These are phyloP conservation scores for Euzophera pinguis DNA, from an alignment of 2,888 invertebrate species.

Conservation along the genomic window DNA sequence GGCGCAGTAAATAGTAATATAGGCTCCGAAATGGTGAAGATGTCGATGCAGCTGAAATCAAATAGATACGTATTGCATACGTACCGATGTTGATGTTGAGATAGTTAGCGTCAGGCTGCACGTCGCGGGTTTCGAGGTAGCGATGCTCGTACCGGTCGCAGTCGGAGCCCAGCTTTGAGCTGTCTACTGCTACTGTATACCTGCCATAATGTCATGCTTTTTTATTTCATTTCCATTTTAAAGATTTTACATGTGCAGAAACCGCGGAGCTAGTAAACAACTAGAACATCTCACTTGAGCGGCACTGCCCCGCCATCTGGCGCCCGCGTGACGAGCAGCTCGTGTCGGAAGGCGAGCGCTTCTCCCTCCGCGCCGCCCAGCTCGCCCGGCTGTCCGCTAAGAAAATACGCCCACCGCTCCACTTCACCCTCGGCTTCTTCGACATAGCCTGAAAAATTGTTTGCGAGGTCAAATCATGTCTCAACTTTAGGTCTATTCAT, in stretches of 20 bases:
- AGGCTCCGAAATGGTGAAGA: too few species aligned
- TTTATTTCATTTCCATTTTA: too few species aligned
- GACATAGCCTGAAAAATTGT: background rate
- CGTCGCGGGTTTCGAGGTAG: constrained; percentile 39
- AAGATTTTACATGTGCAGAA: too few species aligned
- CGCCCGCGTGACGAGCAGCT: constrained; percentile 2
- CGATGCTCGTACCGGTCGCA: constrained; percentile 58
- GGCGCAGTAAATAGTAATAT: too few species aligned
- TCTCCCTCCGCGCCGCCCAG: background rate
- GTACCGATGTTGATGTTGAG: constrained; percentile 46
- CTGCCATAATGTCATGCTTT: constrained; percentile 27
- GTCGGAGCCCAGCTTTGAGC: constrained; percentile 54
- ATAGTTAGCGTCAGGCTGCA: constrained; percentile 30
- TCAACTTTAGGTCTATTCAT: too few species aligned
- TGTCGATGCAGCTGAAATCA: background rate
- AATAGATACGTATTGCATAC: constrained; percentile 1
- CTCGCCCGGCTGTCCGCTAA: background rate
- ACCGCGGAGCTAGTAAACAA: too few species aligned
- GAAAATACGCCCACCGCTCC: constrained; percentile 1
- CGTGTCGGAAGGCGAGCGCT: constrained; percentile 5
- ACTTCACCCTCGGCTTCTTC: background rate
- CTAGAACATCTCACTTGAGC: constrained; percentile 15
- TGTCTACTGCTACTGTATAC: constrained; percentile 59
- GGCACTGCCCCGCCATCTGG: background rate
- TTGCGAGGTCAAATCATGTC: too few species aligned